Base-by-base conservation (phyloP, 2,797 vertebrate genomes). In the Crocidura indochinensis region DNA sequence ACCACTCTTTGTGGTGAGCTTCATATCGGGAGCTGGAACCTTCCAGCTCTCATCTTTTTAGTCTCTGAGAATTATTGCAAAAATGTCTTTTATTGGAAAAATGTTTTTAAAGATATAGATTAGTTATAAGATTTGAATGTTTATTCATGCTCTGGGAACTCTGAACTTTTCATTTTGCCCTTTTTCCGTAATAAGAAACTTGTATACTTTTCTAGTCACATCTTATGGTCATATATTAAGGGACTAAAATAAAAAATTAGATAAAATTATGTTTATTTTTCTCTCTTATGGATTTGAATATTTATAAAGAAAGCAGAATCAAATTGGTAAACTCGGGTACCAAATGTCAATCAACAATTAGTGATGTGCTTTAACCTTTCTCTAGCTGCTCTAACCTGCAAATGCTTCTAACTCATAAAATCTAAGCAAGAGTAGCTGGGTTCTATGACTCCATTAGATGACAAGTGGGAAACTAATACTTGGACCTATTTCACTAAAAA, bases 261-360 rank as follows among this genome's bases (percentile, higher is more conserved):
- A 51, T 62, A 78, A 15, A 87, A 85, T 19, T 78, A 6, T 62
- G 3, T 26, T 92, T 91, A 72, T 68, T 64, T 65, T 79, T 72
- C 9, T 38, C 47, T 14, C 78, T 91, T 88, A 72, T 47, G 5
- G 10, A 8, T 56, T 64, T 56, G 78, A 73, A 87, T 75, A 10
- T 15, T 24, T 77, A 44, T 7, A 9, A 53, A 26, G 49, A 86
- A 90, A 90, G 46, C 62, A 56, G 49, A 69, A 11, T 38, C 51
- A 29, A 86, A 56, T 22, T 31, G 46, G 24, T 81, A 92, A 90
- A 92, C 44, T 83, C 67, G 82, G 71, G 84, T 2, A 74, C 9
- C 10, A 90, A 90, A 71, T 72, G 20, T 29, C 51, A 87, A 71
- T 65, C 53, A 86, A 69, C 10, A 84, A 92, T 60, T 20, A 60